These are phyloP conservation scores for Eilema griseolum DNA, from an alignment of 2,888 invertebrate genomes.

Conservation along the genomic window DNA sequence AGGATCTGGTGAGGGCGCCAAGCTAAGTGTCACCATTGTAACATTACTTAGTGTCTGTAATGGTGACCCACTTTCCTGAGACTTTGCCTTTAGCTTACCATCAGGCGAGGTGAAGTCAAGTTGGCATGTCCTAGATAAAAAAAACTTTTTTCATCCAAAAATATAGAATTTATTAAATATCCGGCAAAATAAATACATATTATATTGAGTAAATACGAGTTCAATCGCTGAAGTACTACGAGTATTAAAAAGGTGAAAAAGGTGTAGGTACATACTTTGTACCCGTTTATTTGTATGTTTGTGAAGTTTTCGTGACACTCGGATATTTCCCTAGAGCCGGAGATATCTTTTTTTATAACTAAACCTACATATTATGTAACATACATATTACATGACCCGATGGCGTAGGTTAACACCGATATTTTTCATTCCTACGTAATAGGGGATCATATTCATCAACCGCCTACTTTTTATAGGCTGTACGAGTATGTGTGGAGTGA, in stretches of 20 bases:
- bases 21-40: too few relatives aligned
- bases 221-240: neutral
- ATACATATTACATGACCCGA: neutral
- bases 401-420: neutral
- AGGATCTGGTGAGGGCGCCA: too few relatives aligned
- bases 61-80: too few relatives aligned
- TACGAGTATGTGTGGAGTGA: neutral
- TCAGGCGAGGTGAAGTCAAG: too few relatives aligned
- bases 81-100: too few relatives aligned
- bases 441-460: neutral
- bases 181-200: neutral
- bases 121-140: too few relatives aligned
- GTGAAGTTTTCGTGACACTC: neutral
- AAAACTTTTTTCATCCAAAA: neutral
- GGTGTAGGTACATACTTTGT: neutral
- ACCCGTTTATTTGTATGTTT: slow-evolving; percentile 4
- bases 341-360: neutral
- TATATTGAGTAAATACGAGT: neutral
- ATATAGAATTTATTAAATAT: neutral
- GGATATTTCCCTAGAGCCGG: neutral
- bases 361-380: neutral
- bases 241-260: neutral
- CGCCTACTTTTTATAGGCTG: neutral
- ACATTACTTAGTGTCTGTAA: too few relatives aligned
- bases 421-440: neutral